Conservation (phyloP, 2,888 invertebrate genomes). For the Teleogryllus oceanicus region DNA sequence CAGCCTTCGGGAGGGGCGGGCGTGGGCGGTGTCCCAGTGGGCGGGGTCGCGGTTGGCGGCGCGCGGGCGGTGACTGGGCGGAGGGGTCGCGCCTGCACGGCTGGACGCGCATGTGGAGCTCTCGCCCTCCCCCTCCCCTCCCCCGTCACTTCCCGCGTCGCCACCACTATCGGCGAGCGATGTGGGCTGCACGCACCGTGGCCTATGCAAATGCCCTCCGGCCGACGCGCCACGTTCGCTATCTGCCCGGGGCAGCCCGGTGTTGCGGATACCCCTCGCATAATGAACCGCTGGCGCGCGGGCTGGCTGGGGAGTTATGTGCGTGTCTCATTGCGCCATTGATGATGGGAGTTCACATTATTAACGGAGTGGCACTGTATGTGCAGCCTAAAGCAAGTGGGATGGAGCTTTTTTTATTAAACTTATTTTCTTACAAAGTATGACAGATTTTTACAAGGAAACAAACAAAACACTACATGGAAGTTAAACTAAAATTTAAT, state of each 20-base stretch:
- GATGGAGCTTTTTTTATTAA: too few relatives aligned
- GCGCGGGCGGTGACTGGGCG: not conserved
- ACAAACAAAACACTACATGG: too few relatives aligned
- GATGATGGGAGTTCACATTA: too few relatives aligned
- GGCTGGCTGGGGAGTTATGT: not conserved
- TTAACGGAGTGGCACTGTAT: too few relatives aligned
- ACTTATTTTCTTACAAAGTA: too few relatives aligned
- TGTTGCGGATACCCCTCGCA: not conserved
- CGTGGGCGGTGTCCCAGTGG: too few relatives aligned
- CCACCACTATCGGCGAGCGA: not conserved
- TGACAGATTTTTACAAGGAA: too few relatives aligned
- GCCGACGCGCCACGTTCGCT: not conserved
- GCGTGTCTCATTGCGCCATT: too few relatives aligned
- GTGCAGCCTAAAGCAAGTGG: too few relatives aligned
- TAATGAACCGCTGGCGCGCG: not conserved
- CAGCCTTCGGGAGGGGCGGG: too few relatives aligned
- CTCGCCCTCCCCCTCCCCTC: not conserved
- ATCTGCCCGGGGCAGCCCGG: not conserved
- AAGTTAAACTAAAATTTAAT: too few relatives aligned
- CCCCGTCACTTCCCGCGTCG: not conserved
- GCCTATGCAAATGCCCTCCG: not conserved
- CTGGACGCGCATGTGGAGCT: slow-evolving; percentile 9
- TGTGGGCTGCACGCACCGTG: slow-evolving; percentile 18
- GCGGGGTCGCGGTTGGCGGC: not conserved
- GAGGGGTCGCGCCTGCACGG: not conserved